Conservation (phyloP, 2,888 invertebrate genomes). For the Ochlodes sylvanus region DNA sequence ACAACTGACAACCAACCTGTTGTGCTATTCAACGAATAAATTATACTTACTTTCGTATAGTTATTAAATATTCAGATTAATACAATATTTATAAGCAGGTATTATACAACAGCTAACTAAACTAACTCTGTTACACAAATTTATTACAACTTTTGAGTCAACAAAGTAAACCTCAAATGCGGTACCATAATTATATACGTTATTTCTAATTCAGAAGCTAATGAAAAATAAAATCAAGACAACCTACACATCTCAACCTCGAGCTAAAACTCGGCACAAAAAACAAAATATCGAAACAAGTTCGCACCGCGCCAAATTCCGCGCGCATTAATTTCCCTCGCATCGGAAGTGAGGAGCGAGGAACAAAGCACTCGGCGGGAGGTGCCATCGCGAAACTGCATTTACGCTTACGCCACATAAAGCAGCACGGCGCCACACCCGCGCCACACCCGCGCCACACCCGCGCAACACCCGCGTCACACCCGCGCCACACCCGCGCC, state of each 20-base stretch:
- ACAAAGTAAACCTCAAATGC: neutral
- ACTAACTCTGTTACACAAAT: too few relatives aligned
- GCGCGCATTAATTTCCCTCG: slow-evolving; percentile 52
- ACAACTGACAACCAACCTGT: too few relatives aligned
- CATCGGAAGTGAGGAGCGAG: slow-evolving; percentile 49
- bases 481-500: neutral
- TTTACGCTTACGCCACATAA: slow-evolving; percentile 49
- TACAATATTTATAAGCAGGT: too few relatives aligned
- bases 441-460: slow-evolving; percentile 28
- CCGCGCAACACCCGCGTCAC: slow-evolving; percentile 22
- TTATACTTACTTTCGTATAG: too few relatives aligned
- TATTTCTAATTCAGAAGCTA: neutral
- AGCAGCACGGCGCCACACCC: slow-evolving; percentile 41
- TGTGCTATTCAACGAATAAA: too few relatives aligned
- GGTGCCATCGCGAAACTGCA: slow-evolving; percentile 44
- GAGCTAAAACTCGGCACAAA: neutral
- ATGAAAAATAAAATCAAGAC: slow-evolving; percentile 1
- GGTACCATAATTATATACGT: neutral
- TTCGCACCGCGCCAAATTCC: slow-evolving; percentile 49
- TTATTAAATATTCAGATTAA: too few relatives aligned
- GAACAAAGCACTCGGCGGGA: slow-evolving; percentile 44
- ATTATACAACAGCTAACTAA: too few relatives aligned
- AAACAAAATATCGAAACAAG: slow-evolving; percentile 8
- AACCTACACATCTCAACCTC: neutral
- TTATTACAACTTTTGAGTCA: too few relatives aligned